Evolutionary conservation across 2,888 invertebrate species (phyloP), one percentile per base, ranked within the genome.

Genomic region (Netelia virgata): DNA sequence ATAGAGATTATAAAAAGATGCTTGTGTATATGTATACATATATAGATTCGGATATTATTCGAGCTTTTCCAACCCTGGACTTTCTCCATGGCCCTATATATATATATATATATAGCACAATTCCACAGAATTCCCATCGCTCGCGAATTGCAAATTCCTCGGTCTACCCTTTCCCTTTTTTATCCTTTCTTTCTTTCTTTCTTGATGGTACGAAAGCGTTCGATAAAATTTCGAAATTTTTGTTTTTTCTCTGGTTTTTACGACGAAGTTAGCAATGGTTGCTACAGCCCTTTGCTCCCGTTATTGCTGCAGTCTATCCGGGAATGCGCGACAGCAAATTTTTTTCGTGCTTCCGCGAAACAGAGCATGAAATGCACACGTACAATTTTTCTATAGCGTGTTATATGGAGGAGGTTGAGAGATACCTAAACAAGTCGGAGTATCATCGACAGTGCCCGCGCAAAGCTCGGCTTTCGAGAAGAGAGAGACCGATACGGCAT

Each of bases 161-260:
- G 28, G 28, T 28, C 28, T 28, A 28, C 47, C 69, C 53, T 14
- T 41, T n/a, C 23, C 1, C 23, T 23, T n/a, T 11, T 9, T n/a
- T 57, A 6, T 23, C 36, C 69, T 41, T 16, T 69, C 36, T 59
- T n/a, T 23, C 23, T 23, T 36, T 14, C 11, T 11, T 11, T n/a
- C 57, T 16, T 18, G 2, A 11, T 16, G 20, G 23, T 64, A 57
- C 66, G 61, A 47, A 79, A 57, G 57, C 66, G 28, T 18, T 64
- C 79, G 79, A 79, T 73, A 72, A 36, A 73, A 79, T 79, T 72
- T 28, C 55, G 70, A 55, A 72, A 72, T 79, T 79, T 72, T 28
- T 28, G 3, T 72, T 72, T 79, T 79, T 64, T 20, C 0, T 11
- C 11, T 23, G 9, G 11, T 59, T 59, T 23, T 11, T 2, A 59